phyloP scores from a whole-genome alignment of 37 sponge, comb jelly and placozoan species.

The Haliclona indistincta region DNA sequence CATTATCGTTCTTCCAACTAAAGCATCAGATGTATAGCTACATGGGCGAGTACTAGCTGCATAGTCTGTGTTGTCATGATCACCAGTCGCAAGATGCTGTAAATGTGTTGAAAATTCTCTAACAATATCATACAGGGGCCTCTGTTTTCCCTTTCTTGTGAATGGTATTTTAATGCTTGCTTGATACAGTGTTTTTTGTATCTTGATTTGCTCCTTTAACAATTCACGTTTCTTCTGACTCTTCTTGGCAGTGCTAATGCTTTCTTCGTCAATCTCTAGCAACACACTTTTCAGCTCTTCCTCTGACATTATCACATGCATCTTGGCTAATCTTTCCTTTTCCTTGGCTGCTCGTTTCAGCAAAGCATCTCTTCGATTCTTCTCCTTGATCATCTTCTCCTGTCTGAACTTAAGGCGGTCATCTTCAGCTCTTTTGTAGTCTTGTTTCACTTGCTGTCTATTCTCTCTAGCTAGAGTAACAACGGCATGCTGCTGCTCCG shows the following conservation, averaged over 20 bases:
- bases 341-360: slow-evolving; percentile 17
- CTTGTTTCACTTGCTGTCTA: slow-evolving; percentile 17
- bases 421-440: slow-evolving; percentile 26
- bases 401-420: not conserved
- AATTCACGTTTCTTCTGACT: slow-evolving; percentile 11
- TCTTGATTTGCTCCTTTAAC: slow-evolving; percentile 11
- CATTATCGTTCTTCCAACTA: slow-evolving; percentile 7
- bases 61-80: not conserved
- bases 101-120: slow-evolving; percentile 26
- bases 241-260: slow-evolving; percentile 37
- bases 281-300: slow-evolving; percentile 43
- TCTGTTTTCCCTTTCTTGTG: slow-evolving; percentile 5
- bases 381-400: slow-evolving; percentile 25
- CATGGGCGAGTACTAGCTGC: not conserved
- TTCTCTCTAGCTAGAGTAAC: slow-evolving; percentile 33
- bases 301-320: slow-evolving; percentile 24
- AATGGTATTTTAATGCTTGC: slow-evolving; percentile 5
- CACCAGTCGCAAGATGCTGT: too few relatives aligned
- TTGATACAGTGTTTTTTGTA: not conserved
- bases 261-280: slow-evolving; percentile 49
- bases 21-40: not conserved
- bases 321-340: slow-evolving; percentile 26
- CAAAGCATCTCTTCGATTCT: slow-evolving; percentile 42
- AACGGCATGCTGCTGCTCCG: slow-evolving; percentile 23
- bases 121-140: slow-evolving; percentile 18